Evolutionary conservation across 2,888 invertebrate species (phyloP), one percentile per base, ranked within the genome.

Genomic region (Microdon myrmicae): DNA sequence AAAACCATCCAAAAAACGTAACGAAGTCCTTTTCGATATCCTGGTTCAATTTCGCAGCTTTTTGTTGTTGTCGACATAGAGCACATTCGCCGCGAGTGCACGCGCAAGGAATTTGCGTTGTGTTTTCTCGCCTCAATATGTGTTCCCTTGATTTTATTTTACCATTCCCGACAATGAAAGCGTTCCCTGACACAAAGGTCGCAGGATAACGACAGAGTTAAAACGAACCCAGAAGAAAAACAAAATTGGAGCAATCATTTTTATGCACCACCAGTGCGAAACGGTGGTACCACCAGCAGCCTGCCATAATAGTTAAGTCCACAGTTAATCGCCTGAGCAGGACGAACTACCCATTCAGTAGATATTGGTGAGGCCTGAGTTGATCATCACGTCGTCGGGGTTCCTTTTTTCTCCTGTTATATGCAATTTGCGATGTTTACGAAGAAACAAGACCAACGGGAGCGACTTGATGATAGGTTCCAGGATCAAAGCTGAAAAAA

Each of bases 301-400:
- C 64, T 58, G 58, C 64, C 64, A 64, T 64, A 64, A 64, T 64
- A 64, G 64, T 64, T 58, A 64, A 64, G 64, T 64, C 64, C 56
- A 51, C 64, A 47, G 64, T 64, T 64, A 58, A 64, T 64, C 64
- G 64, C 51, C 53, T 38, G 29, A 47, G 58, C 47, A 58, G 64
- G 47, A 8, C n/a, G 35, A 13, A 8, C 35, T 8, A 20, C 20
- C 20, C 37, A 44, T 31, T 47, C 58, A 58, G 44, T 59, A 55
- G 54, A 51, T 51, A 53, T 45, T 20, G 26, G n/a, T 13, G 22
- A 26, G 32, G 20, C 32, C 5, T 31, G 23, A 14, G 44, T 47
- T 53, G 53, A 59, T 59, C 59, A 51, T 53, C 58, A 14, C 4
- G 13, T n/a, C 8, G 37, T 29, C 8, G 3, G n/a, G 7, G 35